These are phyloP conservation scores for Porites divaricata DNA, from an alignment of 92 coral and sea anemone genomes.

Conservation along the genomic window DNA sequence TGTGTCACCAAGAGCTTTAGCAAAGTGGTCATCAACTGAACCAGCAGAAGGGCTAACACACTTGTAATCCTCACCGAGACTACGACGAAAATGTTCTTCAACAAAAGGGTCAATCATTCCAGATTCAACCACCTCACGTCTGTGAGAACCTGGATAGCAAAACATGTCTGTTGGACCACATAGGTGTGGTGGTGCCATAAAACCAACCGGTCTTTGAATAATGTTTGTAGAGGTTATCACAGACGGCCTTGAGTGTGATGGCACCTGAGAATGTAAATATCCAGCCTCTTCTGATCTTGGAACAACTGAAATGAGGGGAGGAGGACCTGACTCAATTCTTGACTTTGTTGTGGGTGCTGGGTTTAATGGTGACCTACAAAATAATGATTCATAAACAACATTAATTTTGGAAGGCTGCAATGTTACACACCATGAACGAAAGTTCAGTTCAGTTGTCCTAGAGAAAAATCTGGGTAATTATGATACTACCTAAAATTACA, in stretches of 20 bases:
- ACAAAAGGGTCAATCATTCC: slow-evolving; percentile 95
- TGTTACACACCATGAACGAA: neutral
- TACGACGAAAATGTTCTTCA: slow-evolving; percentile 98
- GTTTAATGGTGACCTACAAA: slow-evolving; percentile 81
- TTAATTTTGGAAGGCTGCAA: neutral
- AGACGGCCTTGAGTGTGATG: slow-evolving; percentile 88
- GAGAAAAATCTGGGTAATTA: too few species aligned
- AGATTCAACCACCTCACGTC: slow-evolving; percentile 86
- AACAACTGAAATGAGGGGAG: slow-evolving; percentile 90
- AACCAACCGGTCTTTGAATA: slow-evolving; percentile 88
- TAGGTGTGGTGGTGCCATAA: slow-evolving; percentile 67
- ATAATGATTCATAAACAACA: neutral
- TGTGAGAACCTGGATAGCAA: slow-evolving; percentile 69
- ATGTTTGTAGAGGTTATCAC: slow-evolving; percentile 97
- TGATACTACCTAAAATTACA: too few species aligned
- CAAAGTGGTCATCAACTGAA: slow-evolving; percentile 99
- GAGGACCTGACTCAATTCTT: slow-evolving; percentile 87
- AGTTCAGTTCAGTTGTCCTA: neutral
- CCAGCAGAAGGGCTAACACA: slow-evolving; percentile 92
- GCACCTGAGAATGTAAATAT: slow-evolving; percentile 62
- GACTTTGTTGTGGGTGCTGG: slow-evolving; percentile 80
- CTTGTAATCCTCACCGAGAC: slow-evolving; percentile 93
- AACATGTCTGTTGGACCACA: slow-evolving; percentile 55
- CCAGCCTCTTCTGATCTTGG: slow-evolving; percentile 73
- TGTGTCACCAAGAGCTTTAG: slow-evolving; percentile 92